Evolutionary conservation across 2,113 vertebrate species (phyloP).

Genomic region (Scartelaos histophorus): DNA sequence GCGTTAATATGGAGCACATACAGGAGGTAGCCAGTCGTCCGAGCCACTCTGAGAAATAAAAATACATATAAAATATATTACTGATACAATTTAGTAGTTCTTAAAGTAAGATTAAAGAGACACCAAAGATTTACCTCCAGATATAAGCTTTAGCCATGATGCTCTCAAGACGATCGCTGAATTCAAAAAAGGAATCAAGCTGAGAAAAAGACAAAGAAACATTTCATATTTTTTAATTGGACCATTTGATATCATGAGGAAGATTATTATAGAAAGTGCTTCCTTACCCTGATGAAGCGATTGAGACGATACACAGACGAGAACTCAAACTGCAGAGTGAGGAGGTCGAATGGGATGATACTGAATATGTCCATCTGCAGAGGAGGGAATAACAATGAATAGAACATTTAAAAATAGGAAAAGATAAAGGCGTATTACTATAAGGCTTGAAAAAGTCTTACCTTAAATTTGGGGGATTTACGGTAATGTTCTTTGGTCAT

Average conservation of each 20-base stretch:
- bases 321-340: conserved; percentile 81
- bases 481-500: conserved; percentile 79
- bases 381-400: not conserved
- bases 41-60: conserved; percentile 78
- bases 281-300: conserved; percentile 82
- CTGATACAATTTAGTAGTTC: not conserved
- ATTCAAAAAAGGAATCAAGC: conserved; percentile 86
- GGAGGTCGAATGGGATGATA: conserved; percentile 84
- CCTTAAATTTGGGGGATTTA: conserved; percentile 78
- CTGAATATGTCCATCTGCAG: conserved; percentile 82
- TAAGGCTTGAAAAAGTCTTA: conserved; percentile 50
- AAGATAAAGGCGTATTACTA: not conserved
- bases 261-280: too few species aligned
- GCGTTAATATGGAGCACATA: conserved; percentile 88
- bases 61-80: not conserved
- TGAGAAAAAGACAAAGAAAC: conserved; percentile 20
- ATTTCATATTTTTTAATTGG: too few species aligned
- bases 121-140: conserved; percentile 79
- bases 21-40: conserved; percentile 90
- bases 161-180: conserved; percentile 88
- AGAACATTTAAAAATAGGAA: too few species aligned
- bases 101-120: too few species aligned
- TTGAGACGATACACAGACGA: conserved; percentile 84
- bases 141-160: conserved; percentile 89
- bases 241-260: too few species aligned